Base-by-base conservation (phyloP, 2,797 vertebrate genomes). In the Trichosurus vulpecula region DNA sequence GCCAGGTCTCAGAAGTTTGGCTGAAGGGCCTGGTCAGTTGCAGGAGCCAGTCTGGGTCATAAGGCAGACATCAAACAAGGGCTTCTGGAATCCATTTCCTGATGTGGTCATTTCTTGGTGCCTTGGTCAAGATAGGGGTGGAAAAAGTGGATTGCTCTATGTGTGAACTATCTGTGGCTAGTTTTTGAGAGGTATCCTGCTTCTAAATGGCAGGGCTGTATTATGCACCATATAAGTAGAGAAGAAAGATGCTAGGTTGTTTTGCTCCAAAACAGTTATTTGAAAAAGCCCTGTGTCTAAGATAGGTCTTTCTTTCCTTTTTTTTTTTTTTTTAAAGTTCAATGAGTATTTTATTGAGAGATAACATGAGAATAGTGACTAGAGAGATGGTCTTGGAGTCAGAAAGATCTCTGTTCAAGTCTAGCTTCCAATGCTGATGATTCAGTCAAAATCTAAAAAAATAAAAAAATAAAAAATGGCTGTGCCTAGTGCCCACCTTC, bases 201-300 rank as follows among this genome's bases (percentile, higher is more conserved):
- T 91, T 52, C 52, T 54, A 90, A 90, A 54, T 90, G 90, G 13
- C 52, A 6, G 52, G 51, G 51, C 51, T 90, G 29, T 31, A 54
- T 90, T 16, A 54, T 25, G 92, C 66, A 31, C 54, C 57, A 94
- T 56, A 90, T 61, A 54, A 11, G 27, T 93, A 90, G 92, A 89
- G 93, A 94, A 96, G 91, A 27, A 35, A 52, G 53, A 61, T 95
- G 94, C 14, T 30, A 97, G 96, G 95, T 97, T 93, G 95, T 93
- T 52, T 27, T 93, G 94, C 97, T 97, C 93, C 94, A 54, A 30
- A 92, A 81, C 41, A 81, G 27, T 96, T 95, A 22, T 81, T n/a
- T 92, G 91, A 54, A 90, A 52, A 95, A 97, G 92, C 92, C 92
- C 93, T 97, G 96, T 98, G 96, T 98, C 94, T 96, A 93, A 54